Evolutionary conservation across 2,797 vertebrate species (phyloP).

Genomic region (Delichon dasypus): DNA sequence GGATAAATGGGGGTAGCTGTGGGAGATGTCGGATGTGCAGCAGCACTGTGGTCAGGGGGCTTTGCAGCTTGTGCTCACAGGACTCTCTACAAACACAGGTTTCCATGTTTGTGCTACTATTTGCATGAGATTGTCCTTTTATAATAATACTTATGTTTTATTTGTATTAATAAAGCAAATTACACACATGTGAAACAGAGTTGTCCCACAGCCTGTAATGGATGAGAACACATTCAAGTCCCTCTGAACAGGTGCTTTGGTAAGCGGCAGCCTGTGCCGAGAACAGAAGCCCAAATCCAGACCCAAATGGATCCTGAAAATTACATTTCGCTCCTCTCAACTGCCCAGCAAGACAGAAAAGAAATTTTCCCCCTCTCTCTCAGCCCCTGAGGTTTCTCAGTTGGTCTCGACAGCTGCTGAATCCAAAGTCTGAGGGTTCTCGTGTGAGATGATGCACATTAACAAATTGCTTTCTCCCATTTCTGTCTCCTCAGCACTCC

Average conservation of each 20-base stretch:
- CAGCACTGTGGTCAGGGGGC: rapidly evolving
- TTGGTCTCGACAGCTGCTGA: background rate
- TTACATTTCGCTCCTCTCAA: background rate
- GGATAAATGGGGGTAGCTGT: background rate
- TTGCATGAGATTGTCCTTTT: background rate
- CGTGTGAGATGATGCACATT: rapidly evolving
- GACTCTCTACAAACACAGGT: background rate
- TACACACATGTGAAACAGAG: background rate
- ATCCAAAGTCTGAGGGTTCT: background rate
- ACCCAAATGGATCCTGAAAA: background rate
- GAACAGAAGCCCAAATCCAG: background rate
- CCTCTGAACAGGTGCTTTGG: background rate
- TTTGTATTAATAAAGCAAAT: background rate
- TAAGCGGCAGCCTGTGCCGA: background rate
- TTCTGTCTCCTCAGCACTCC: constrained; percentile 83
- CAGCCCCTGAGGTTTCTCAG: background rate
- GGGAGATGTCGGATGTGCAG: rapidly evolving
- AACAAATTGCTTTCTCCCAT: background rate
- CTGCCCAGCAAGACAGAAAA: background rate
- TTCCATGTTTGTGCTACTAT: background rate
- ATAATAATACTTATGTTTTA: background rate
- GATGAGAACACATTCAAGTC: background rate
- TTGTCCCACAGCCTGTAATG: background rate
- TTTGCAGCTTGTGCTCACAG: background rate
- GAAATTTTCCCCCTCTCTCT: background rate